Percentiles rank a stretch among this genome's conserved stretches.
Conservation (phyloP, 2,888 invertebrate species). For the Epicampocera succincta region DNA sequence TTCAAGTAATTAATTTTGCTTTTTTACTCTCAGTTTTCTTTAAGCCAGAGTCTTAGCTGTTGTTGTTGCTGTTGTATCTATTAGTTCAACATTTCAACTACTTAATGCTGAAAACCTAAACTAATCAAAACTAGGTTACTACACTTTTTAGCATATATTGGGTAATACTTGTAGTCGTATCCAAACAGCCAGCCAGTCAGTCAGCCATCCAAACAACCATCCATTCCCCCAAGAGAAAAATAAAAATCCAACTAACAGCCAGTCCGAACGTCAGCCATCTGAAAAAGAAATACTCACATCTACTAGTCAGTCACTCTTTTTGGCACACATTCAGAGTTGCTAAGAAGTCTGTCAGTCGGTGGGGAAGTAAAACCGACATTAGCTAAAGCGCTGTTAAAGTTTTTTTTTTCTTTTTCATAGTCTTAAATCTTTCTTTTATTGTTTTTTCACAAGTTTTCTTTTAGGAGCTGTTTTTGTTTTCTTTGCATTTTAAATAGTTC, state of each 20-base stretch:
- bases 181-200: slow-evolving; percentile 12
- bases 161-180: slow-evolving; percentile 51
- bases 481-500: slow-evolving; percentile 8
- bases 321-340: slow-evolving; percentile 46
- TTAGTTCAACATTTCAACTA: slow-evolving; percentile 54
- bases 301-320: slow-evolving; percentile 18
- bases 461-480: slow-evolving; percentile 9
- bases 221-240: slow-evolving; percentile 26
- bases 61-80: slow-evolving; percentile 38
- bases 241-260: slow-evolving; percentile 3
- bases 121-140: slow-evolving; percentile 68
- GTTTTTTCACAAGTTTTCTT: background rate
- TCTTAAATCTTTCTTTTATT: slow-evolving; percentile 50
- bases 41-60: background rate
- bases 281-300: slow-evolving; percentile 3
- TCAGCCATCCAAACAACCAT: slow-evolving; percentile 27
- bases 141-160: slow-evolving; percentile 67
- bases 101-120: slow-evolving; percentile 60
- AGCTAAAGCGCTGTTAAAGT: slow-evolving; percentile 13
- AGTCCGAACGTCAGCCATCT: slow-evolving; percentile 18
- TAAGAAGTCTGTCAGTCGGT: slow-evolving; percentile 34
- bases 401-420: background rate
- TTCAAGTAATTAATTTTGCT: slow-evolving; percentile 38
- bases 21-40: slow-evolving; percentile 32
- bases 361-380: background rate